Evolutionary conservation across 2,113 vertebrate genomes (phyloP), one percentile per base, ranked within the genome.

Genomic region (Tetrao urogallus): DNA sequence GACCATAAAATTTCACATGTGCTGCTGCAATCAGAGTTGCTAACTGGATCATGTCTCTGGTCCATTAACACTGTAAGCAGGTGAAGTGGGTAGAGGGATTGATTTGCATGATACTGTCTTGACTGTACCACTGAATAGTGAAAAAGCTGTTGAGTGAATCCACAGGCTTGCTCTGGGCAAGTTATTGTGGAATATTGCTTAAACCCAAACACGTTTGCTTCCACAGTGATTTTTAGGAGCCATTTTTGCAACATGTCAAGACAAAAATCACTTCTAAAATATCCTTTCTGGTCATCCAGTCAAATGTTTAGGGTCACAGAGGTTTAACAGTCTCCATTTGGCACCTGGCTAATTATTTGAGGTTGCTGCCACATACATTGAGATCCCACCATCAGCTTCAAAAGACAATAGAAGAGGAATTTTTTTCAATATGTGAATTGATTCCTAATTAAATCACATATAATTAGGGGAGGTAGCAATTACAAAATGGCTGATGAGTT

Each of bases 371-470:
- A 91, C 90, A 92, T 74, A 84, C 48, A 92, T 7, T 93, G 54
- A 70, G 74, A 83, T 88, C 20, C 72, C 30, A 95, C 50, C 57
- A 77, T 40, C 58, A 52, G 36, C 25, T 77, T 87, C 15, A 6
- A 92, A 84, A 91, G 86, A 76, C 57, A 92, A 60, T 43, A 84
- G 72, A 60, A 92, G 22, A 76, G 10, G 6, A 4, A 32, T 76
- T 36, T 79, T 90, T 94, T 93, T 82, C 69, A 91, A n/a, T 83
- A 86, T 76, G 27, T 81, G 32, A 94, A 90, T 94, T 93, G 88
- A 96, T 90, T 92, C 47, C 30, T 95, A 89, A 89, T 95, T 96
- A 88, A 94, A 91, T 88, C 58, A 81, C 85, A 47, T 90, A 65
- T 45, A 95, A 92, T 86, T 91, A 91, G 65, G 61, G 42, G 81